phyloP scores from a whole-genome alignment of 2,797 vertebrate species.

The Bovichtus diacanthus region DNA sequence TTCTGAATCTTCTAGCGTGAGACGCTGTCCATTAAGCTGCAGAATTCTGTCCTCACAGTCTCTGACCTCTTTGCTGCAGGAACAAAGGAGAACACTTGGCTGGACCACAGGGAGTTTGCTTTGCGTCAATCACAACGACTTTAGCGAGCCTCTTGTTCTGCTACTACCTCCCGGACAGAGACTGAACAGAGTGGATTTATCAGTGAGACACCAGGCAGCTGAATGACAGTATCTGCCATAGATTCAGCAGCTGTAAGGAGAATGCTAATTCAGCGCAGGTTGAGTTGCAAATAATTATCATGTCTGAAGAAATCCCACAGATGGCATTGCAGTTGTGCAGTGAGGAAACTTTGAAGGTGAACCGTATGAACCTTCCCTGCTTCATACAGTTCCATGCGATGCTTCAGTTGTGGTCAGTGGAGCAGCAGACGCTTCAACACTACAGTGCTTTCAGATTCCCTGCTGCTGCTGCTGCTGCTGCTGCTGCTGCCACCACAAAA shows the following conservation, averaged over 20 bases:
- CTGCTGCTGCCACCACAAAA: background rate
- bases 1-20: background rate
- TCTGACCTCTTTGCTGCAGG: conserved; percentile 41
- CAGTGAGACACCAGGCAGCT: conserved; percentile 27
- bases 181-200: conserved; percentile 34
- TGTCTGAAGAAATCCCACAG: conserved; percentile 12
- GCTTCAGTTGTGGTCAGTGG: conserved; percentile 3
- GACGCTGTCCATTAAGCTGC: background rate
- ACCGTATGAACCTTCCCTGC: background rate
- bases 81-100: conserved; percentile 45
- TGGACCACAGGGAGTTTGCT: conserved; percentile 28
- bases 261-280: conserved; percentile 27
- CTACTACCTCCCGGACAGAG: background rate
- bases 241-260: conserved; percentile 43
- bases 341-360: conserved; percentile 21
- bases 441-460: conserved; percentile 1
- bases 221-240: conserved; percentile 30
- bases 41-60: conserved; percentile 29
- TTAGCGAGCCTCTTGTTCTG: conserved; percentile 22
- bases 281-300: conserved; percentile 42
- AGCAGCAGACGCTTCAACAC: conserved; percentile 32
- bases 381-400: background rate
- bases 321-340: background rate
- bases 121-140: conserved; percentile 49
- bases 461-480: conserved; percentile 6